Conservation (phyloP, 2,888 invertebrate genomes). For the Drosophila macrospina region DNA sequence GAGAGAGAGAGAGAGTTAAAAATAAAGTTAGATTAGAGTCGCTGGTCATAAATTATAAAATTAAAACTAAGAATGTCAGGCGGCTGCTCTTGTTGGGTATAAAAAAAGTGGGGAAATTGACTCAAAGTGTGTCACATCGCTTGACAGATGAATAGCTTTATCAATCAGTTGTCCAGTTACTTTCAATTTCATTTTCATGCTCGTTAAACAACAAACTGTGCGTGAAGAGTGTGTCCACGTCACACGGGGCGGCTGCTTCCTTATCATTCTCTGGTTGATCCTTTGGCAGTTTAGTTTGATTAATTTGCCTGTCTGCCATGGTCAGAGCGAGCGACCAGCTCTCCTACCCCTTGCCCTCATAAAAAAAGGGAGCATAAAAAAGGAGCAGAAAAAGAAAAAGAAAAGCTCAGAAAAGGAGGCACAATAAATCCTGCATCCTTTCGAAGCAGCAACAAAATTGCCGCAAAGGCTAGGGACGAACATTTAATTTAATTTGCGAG, state of each 20-base stretch:
- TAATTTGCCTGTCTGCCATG: conserved; percentile 72
- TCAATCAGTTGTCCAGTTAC: conserved; percentile 72
- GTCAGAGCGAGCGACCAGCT: conserved; percentile 17
- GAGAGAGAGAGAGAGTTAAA: neutral
- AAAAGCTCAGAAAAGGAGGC: conserved; percentile 7
- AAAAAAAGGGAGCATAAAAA: conserved; percentile 45
- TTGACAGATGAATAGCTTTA: conserved; percentile 46
- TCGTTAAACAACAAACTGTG: conserved; percentile 71
- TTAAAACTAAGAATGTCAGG: conserved; percentile 47
- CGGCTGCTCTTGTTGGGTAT: neutral
- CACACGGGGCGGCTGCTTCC: neutral
- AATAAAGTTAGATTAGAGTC: conserved; percentile 11
- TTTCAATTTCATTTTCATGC: conserved; percentile 79
- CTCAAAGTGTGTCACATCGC: no score
- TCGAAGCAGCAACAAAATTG: conserved; percentile 37
- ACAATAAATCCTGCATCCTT: conserved; percentile 59
- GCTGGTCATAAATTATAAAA: conserved; percentile 62
- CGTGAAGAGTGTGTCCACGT: conserved; percentile 52
- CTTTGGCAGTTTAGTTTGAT: conserved; percentile 77
- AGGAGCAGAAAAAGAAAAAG: conserved; percentile 18
- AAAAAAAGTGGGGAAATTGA: no score
- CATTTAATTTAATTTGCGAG: conserved; percentile 79
- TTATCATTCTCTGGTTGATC: conserved; percentile 59
- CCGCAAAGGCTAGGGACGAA: conserved; percentile 14
- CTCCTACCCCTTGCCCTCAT: conserved; percentile 28